These are phyloP conservation scores for Hypsibius dujardini DNA, from an alignment of 1,140 invertebrate species.

Conservation along the genomic window DNA sequence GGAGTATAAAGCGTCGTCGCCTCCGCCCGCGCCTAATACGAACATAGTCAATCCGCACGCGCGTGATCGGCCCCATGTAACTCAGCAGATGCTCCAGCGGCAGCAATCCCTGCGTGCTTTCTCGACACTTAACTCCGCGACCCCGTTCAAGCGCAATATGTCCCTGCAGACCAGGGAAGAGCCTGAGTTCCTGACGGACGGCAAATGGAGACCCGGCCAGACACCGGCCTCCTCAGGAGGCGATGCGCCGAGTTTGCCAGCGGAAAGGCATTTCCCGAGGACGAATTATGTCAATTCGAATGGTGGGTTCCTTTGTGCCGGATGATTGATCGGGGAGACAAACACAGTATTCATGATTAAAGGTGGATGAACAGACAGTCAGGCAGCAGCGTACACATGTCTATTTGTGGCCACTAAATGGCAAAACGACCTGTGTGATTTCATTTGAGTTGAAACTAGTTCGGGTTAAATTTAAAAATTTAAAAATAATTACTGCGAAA, in stretches of 20 bases:
- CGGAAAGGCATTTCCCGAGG: background rate
- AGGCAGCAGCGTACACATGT: no score
- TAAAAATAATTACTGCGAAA: no score
- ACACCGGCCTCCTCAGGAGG: no score
- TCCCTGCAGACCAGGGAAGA: conserved; percentile 78
- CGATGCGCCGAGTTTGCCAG: background rate
- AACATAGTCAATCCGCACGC: conserved; percentile 66
- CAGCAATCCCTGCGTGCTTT: conserved; percentile 83
- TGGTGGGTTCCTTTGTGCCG: no score
- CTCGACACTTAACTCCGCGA: conserved; percentile 54
- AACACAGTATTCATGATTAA: no score
- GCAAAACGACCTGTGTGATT: no score
- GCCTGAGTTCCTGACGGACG: conserved; percentile 35
- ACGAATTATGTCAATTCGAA: no score
- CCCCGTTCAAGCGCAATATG: conserved; percentile 85
- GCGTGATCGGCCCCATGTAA: conserved; percentile 83
- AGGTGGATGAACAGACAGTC: no score
- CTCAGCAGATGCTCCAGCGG: conserved; percentile 69
- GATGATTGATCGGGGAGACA: no score
- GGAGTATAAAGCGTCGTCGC: conserved; percentile 32
- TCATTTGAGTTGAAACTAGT: no score
- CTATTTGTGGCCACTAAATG: no score
- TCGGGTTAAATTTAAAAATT: no score
- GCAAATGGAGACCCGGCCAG: conserved; percentile 2
- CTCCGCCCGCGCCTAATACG: conserved; percentile 40